Conservation (phyloP, 2,797 vertebrate genomes). For the Megalops cyprinoides region DNA sequence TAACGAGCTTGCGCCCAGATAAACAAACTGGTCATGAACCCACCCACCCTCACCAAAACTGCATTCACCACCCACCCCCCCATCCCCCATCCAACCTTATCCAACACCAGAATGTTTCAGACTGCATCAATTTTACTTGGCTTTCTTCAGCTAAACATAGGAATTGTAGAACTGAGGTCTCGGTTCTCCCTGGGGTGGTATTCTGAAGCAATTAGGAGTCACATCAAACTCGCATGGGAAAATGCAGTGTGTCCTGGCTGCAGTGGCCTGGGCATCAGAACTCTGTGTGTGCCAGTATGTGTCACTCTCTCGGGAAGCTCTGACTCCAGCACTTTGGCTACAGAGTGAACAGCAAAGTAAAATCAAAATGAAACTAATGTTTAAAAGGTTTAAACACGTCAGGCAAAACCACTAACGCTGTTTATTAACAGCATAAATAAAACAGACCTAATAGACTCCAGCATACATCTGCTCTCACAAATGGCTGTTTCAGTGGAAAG, state of each 20-base stretch:
- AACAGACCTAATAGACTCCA: too few relatives aligned
- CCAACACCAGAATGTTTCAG: constrained; percentile 7
- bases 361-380: too few relatives aligned
- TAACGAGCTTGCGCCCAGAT: constrained; percentile 34
- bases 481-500: too few relatives aligned
- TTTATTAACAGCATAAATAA: too few relatives aligned
- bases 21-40: neutral
- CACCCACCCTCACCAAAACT: neutral
- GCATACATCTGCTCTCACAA: too few relatives aligned
- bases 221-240: constrained; percentile 47
- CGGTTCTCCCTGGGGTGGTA: constrained; percentile 10
- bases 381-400: too few relatives aligned
- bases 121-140: constrained; percentile 19
- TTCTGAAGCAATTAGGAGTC: constrained; percentile 36
- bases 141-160: constrained; percentile 37
- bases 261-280: constrained; percentile 45
- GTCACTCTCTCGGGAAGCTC: constrained; percentile 56
- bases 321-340: constrained; percentile 42
- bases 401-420: too few relatives aligned
- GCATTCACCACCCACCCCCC: neutral
- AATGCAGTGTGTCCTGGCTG: constrained; percentile 41
- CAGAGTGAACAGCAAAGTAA: too few relatives aligned
- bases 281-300: constrained; percentile 47
- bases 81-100: constrained; percentile 16
- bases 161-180: constrained; percentile 39